A percentile compares a stretch with the other conserved stretches of the same genome.
Conservation (phyloP, 1,140 invertebrate species). For the Procambarus clarkii region DNA sequence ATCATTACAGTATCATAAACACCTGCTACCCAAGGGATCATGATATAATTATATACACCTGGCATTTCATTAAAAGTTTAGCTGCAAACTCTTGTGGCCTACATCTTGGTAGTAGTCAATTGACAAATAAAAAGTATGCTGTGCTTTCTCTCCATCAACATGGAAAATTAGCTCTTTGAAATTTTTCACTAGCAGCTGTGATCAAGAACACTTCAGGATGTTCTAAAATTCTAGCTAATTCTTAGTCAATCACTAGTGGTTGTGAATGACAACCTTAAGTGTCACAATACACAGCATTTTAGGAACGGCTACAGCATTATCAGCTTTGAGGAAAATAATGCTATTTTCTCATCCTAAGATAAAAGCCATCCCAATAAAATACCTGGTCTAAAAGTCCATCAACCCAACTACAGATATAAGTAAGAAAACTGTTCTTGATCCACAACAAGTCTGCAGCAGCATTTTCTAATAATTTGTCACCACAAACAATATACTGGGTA, state of each 20-base stretch:
- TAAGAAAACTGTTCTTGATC: background rate
- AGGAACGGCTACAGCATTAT: background rate
- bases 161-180: background rate
- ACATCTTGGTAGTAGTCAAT: background rate
- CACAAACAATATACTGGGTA: background rate
- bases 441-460: background rate
- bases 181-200: background rate
- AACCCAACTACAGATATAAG: background rate
- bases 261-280: background rate
- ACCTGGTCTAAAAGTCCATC: background rate
- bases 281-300: background rate
- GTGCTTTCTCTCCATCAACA: background rate
- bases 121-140: background rate
- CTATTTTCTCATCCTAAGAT: background rate
- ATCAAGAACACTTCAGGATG: background rate
- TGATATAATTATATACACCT: background rate
- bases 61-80: background rate
- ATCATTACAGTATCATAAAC: background rate
- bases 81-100: conserved; percentile 4
- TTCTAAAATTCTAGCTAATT: background rate
- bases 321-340: background rate
- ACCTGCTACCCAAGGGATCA: background rate
- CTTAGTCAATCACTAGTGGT: background rate
- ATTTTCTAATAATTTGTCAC: background rate
- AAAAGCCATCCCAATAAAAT: background rate